Conservation (phyloP, 1,140 invertebrate species). For the Drosophila grimshawi region DNA sequence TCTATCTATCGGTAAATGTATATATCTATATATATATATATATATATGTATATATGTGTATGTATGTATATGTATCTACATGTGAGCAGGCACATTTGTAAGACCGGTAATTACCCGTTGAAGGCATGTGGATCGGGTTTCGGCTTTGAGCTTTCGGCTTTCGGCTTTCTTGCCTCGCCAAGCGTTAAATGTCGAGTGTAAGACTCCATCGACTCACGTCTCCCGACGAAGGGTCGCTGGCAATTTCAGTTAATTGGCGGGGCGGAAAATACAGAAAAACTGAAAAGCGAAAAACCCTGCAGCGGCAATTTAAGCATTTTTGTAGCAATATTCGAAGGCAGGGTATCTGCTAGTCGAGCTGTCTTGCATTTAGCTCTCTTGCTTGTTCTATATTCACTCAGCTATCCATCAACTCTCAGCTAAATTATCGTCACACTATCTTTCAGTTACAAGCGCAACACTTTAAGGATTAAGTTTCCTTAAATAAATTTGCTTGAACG, state of each 20-base stretch:
- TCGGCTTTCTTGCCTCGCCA: conserved; percentile 40
- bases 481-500: neutral
- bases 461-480: neutral
- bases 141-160: conserved; percentile 15
- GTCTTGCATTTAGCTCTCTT: too few relatives aligned
- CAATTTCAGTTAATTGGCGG: conserved; percentile 20
- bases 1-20: conserved; percentile 26
- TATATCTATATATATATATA: neutral
- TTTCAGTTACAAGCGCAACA: neutral
- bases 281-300: neutral
- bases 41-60: neutral
- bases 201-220: neutral
- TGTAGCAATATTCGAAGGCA: too few relatives aligned
- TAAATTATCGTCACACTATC: neutral
- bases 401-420: neutral
- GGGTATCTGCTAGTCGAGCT: too few relatives aligned
- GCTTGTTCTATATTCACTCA: too few relatives aligned
- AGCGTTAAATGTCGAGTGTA: conserved; percentile 48
- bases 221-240: conserved; percentile 19
- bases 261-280: conserved; percentile 10
- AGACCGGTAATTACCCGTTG: conserved; percentile 43
- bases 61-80: neutral
- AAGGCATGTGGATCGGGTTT: conserved; percentile 41
- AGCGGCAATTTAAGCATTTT: neutral
- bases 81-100: conserved; percentile 9